Conservation (phyloP, 2,888 invertebrate genomes). For the Spicauda simplicius region DNA sequence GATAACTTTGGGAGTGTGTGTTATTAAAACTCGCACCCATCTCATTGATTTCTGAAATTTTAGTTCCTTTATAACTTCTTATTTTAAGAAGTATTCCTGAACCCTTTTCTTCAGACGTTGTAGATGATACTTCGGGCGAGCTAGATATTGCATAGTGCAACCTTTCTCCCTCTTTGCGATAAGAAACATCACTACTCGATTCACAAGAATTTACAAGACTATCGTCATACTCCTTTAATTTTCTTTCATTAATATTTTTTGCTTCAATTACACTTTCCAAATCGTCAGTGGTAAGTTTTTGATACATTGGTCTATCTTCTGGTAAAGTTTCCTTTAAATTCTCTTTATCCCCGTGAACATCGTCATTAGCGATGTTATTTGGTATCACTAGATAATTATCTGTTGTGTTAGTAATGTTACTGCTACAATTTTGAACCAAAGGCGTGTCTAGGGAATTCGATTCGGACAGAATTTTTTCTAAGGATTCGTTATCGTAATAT, state of each 20-base stretch:
- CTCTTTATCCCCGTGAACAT: conserved; percentile 44
- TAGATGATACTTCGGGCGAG: conserved; percentile 79
- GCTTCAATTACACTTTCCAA: background rate
- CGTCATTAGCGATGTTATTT: conserved; percentile 15
- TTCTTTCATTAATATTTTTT: conserved; percentile 28
- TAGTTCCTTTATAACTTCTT: conserved; percentile 70
- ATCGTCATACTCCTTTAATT: conserved; percentile 47
- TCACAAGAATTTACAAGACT: conserved; percentile 56
- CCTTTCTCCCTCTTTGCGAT: conserved; percentile 49
- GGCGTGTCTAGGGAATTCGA: conserved; percentile 21
- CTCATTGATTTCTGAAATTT: conserved; percentile 67
- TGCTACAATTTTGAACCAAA: conserved; percentile 43
- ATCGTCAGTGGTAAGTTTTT: conserved; percentile 10
- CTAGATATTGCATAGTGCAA: conserved; percentile 55
- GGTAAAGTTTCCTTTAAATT: conserved; percentile 35
- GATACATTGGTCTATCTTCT: conserved; percentile 40
- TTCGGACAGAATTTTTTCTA: conserved; percentile 59
- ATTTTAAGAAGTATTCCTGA: conserved; percentile 74
- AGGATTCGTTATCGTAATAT: conserved; percentile 56
- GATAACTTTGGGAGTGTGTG: conserved; percentile 54
- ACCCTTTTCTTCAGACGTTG: conserved; percentile 75
- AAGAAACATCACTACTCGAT: conserved; percentile 58
- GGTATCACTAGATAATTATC: conserved; percentile 18
- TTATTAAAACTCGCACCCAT: conserved; percentile 47
- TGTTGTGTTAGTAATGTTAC: conserved; percentile 36